Conservation (phyloP, 2,888 invertebrate species). For the Aleiodes testaceus region DNA sequence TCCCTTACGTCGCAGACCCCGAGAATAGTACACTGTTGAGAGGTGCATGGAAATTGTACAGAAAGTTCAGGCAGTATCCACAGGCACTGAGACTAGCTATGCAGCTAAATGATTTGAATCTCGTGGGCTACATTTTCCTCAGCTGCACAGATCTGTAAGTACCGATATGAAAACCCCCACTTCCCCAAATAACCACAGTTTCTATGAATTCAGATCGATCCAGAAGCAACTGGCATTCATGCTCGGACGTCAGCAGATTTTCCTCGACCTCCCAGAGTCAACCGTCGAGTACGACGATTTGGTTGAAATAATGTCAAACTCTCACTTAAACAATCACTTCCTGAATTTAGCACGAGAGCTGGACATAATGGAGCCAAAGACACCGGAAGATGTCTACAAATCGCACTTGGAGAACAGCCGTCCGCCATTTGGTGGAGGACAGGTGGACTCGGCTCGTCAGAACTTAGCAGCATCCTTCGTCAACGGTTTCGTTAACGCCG, state of each 20-base stretch:
- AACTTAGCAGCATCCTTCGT: constrained; percentile 98
- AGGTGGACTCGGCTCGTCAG: constrained; percentile 95
- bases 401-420: constrained; percentile 94
- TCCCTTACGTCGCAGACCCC: constrained; percentile 95
- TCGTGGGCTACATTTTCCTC: constrained; percentile 89
- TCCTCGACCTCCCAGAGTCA: constrained; percentile 84
- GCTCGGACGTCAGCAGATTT: constrained; percentile 94
- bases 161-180: neutral
- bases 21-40: constrained; percentile 90
- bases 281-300: constrained; percentile 83
- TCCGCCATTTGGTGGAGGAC: constrained; percentile 82
- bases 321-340: constrained; percentile 94
- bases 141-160: constrained; percentile 88
- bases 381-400: constrained; percentile 99
- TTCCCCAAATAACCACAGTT: too few relatives aligned
- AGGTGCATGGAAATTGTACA: constrained; percentile 88
- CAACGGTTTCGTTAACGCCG: constrained; percentile 99
- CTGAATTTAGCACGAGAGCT: constrained; percentile 94
- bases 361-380: constrained; percentile 99
- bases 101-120: constrained; percentile 86
- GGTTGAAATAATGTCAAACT: constrained; percentile 92
- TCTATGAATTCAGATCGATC: constrained; percentile 76
- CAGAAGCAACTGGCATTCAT: constrained; percentile 97
- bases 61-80: constrained; percentile 90
- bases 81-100: constrained; percentile 93